Percentiles rank a stretch among this genome's conserved stretches.
phyloP scores from a whole-genome alignment of 2,797 vertebrate genomes.

The Lemur catta region DNA sequence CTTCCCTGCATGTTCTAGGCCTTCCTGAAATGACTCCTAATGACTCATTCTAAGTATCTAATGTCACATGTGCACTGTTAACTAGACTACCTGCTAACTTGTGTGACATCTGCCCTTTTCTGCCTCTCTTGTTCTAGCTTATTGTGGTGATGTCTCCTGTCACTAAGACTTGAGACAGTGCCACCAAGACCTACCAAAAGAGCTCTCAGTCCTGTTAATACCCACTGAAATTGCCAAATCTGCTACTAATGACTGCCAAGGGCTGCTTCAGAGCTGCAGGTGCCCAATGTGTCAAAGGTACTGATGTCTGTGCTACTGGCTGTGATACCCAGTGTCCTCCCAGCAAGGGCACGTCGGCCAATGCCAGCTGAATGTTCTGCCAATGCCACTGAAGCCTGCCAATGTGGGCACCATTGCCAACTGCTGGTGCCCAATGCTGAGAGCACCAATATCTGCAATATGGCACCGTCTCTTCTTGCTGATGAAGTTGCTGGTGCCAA shows the following conservation, averaged over 20 bases:
- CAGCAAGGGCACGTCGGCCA: conserved; percentile 17
- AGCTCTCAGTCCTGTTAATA: not conserved
- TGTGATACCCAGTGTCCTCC: not conserved
- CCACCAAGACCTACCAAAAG: not conserved
- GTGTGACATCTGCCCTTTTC: not conserved
- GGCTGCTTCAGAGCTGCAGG: not conserved
- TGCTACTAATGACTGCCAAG: not conserved
- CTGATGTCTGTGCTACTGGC: not conserved
- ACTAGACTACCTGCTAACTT: not conserved
- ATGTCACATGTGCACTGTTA: not conserved
- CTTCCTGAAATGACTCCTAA: not conserved
- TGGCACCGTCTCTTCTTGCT: conserved; percentile 44
- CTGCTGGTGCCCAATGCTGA: conserved; percentile 21
- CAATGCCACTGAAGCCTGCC: conserved; percentile 48
- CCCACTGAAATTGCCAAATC: not conserved
- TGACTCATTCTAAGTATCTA: not conserved
- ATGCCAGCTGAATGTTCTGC: conserved; percentile 62
- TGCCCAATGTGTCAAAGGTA: not conserved
- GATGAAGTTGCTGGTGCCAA: conserved; percentile 24
- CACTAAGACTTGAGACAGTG: conserved; percentile 5
- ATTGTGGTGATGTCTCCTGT: not conserved
- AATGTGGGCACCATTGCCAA: not conserved
- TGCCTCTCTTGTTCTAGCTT: not conserved
- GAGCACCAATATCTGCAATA: conserved; percentile 10
- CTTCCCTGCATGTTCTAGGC: not conserved